Base-by-base conservation (phyloP, 2,888 invertebrate species). In the Drosophila gaucha region DNA sequence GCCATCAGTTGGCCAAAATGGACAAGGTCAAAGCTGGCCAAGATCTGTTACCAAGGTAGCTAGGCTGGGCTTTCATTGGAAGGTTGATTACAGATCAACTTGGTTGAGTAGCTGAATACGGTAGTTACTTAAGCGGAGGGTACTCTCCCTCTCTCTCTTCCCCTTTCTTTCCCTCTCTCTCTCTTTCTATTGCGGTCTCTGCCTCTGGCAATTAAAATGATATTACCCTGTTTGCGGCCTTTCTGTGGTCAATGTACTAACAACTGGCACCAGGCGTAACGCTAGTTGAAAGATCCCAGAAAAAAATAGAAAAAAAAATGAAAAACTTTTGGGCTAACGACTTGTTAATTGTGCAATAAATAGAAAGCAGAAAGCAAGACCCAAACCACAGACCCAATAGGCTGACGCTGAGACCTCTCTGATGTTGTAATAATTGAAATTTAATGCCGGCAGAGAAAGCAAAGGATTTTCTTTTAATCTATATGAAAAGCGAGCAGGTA, bases 291-390 rank as follows among this genome's bases (percentile, higher is more conserved):
- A 56, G 56, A 71, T 71, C 51, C 47, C 59, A 35, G 18, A 18
- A 18, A 36, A 55, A 63, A 39, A 31, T 30, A 8, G 10, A 20
- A 28, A 30, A 43, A 76, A 67, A 49, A 20, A 24, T 36, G 43
- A 31, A 46, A 60, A 51, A 51, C 55, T 64, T 58, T 78, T 77
- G 75, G 64, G 60, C 83, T 83, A 83, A 83, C 83, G 83, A 83
- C 77, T 83, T 87, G 83, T 83, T 83, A 83, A 83, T 83, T 87
- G 88, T 86, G 88, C 76, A 87, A 87, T 83, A 76, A 86, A 86
- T 87, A 83, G 83, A 83, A 83, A 83, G 88, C 82, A 52, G 77
- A 67, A 66, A 75, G 75, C 69, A 36, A 54, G 44, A 30, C 43
- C 46, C 57, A 66, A 38, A 14, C 35, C 46, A 14, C 41, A 47